phyloP scores from a whole-genome alignment of 2,797 vertebrate species.

The Pipistrellus nathusii region DNA sequence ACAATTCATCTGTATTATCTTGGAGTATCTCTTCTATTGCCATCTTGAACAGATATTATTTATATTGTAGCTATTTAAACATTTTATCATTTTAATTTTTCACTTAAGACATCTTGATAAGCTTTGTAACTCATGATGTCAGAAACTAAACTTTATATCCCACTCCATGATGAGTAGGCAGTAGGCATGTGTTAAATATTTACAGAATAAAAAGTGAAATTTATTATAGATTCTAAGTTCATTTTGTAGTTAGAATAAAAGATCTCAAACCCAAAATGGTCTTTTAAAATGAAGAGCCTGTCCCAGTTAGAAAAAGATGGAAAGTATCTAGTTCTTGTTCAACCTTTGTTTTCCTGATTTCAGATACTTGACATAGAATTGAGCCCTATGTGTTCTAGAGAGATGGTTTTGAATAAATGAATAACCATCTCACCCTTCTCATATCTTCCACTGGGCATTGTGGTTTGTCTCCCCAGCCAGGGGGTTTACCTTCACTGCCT shows the following conservation, averaged over 20 bases:
- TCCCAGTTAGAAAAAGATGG: not conserved
- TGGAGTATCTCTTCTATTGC: not conserved
- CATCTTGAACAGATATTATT: constrained; percentile 2
- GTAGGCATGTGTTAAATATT: not conserved
- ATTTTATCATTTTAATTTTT: constrained; percentile 6
- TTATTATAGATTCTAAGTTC: constrained; percentile 24
- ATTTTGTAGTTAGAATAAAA: constrained; percentile 34
- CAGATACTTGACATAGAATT: not conserved
- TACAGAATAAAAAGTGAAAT: not conserved
- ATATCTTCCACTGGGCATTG: not conserved
- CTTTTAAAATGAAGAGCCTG: not conserved
- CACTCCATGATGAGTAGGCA: not conserved
- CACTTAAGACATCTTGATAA: not conserved
- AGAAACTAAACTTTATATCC: not conserved
- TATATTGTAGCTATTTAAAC: not conserved
- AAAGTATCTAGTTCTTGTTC: not conserved
- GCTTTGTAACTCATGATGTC: not conserved
- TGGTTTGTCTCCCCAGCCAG: not conserved
- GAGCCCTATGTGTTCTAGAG: not conserved
- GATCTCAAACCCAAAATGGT: not conserved
- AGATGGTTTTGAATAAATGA: not conserved
- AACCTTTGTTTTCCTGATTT: not conserved
- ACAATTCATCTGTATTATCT: not conserved
- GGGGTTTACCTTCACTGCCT: not conserved
- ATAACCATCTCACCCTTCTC: not conserved